A percentile compares a stretch with the other conserved stretches of the same genome.
Conservation (phyloP, 35 echinoderm and acorn worm species). For the Apostichopus californicus region DNA sequence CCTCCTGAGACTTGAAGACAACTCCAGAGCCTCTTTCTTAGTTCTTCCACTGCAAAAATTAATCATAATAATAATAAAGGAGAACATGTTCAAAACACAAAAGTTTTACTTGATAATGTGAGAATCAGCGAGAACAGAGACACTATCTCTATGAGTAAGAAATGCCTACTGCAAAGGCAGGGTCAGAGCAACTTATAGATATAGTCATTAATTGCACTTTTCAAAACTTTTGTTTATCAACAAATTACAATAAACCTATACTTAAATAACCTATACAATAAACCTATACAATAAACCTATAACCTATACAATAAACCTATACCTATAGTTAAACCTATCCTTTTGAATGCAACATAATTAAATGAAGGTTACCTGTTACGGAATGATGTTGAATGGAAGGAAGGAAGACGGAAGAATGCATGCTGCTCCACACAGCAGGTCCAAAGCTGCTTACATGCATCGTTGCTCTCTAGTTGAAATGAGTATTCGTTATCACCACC, state of each 20-base stretch:
- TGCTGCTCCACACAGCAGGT: constrained; percentile 98
- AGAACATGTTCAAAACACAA: not conserved
- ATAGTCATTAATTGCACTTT: no score
- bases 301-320: not conserved
- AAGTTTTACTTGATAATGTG: not conserved
- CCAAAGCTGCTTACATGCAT: constrained; percentile 90
- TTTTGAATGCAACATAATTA: not conserved
- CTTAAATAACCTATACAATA: no score
- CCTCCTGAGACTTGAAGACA: constrained; percentile 63
- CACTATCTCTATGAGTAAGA: not conserved
- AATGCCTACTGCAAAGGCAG: not conserved
- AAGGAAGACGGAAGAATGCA: constrained; percentile 89
- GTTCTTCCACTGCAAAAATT: constrained; percentile 70
- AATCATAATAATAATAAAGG: not conserved
- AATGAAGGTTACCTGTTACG: constrained; percentile 21
- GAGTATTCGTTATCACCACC: constrained; percentile 72
- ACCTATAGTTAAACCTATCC: no score
- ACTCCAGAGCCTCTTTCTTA: constrained; percentile 78
- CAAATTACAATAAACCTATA: not conserved
- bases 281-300: no score
- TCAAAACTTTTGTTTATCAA: no score
- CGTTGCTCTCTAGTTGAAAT: constrained; percentile 66
- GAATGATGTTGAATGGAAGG: constrained; percentile 30
- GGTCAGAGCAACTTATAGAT: not conserved
- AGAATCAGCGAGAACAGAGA: no score